Evolutionary conservation across 2,113 vertebrate species (phyloP).

Genomic region (Arothron firmamentum): DNA sequence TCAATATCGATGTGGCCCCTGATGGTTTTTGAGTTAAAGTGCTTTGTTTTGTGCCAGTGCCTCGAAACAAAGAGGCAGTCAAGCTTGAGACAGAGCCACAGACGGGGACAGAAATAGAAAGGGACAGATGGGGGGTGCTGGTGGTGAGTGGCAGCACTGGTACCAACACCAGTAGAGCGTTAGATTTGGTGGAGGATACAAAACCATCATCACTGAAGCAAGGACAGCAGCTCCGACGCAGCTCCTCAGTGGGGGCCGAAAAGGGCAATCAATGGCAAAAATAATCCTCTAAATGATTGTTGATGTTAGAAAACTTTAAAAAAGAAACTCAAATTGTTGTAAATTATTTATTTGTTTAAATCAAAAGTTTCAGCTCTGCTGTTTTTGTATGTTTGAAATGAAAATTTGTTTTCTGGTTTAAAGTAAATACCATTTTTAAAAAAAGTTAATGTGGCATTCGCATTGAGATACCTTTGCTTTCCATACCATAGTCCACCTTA

Average conservation of each 20-base stretch:
- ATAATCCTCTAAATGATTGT: conserved; percentile 14
- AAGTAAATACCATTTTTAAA: no score
- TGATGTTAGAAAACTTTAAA: no score
- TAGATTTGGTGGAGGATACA: conserved; percentile 56
- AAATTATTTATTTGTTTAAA: conserved; percentile 47
- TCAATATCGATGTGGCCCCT: conserved; percentile 77
- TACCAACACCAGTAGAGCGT: conserved; percentile 48
- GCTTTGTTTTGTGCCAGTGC: conserved; percentile 60
- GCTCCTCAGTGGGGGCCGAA: conserved; percentile 15
- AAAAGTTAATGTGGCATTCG: no score
- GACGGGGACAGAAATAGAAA: conserved; percentile 36
- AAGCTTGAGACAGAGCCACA: conserved; percentile 50
- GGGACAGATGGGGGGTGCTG: conserved; percentile 29
- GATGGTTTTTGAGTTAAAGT: conserved; percentile 66
- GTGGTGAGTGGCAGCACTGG: conserved; percentile 21
- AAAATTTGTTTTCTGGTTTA: no score
- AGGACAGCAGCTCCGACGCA: conserved; percentile 14
- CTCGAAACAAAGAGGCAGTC: conserved; percentile 55
- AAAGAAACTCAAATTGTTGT: not conserved
- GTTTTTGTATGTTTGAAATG: no score
- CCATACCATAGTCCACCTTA: no score
- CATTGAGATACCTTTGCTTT: no score
- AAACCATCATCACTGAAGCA: conserved; percentile 37
- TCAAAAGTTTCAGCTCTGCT: conserved; percentile 14
- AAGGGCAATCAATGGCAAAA: conserved; percentile 6